Percentiles rank a stretch among this genome's conserved stretches.
phyloP scores from a whole-genome alignment of 2,797 vertebrate genomes.

The Tragopan temminckii region DNA sequence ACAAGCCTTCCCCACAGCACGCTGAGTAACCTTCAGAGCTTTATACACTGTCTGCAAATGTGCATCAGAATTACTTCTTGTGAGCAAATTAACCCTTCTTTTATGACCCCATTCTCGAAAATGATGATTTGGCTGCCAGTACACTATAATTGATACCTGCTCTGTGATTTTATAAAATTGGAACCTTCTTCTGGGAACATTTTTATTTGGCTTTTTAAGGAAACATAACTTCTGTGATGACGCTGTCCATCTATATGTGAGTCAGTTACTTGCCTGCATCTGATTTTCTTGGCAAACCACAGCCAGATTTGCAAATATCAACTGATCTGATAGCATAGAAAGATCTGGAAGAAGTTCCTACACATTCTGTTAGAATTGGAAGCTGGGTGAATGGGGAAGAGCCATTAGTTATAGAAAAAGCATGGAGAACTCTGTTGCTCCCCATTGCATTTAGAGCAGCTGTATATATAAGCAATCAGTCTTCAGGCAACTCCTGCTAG shows the following conservation, averaged over 20 bases:
- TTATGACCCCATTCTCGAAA: neutral
- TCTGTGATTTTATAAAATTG: constrained; percentile 16
- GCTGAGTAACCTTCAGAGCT: constrained; percentile 9
- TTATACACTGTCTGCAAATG: neutral
- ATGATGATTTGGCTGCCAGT: neutral
- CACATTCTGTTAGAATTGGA: neutral
- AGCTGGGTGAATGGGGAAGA: neutral
- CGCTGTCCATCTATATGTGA: neutral
- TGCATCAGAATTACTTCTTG: neutral
- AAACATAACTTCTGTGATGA: neutral
- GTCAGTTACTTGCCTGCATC: neutral
- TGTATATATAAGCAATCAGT: neutral
- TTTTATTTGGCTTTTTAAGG: constrained; percentile 18
- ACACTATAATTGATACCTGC: neutral
- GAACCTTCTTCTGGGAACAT: neutral
- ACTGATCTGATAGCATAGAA: neutral
- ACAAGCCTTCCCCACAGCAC: neutral
- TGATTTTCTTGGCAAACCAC: neutral
- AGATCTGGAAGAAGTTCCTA: constrained; percentile 16
- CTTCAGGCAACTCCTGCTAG: neutral
- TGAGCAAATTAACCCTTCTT: constrained; percentile 1
- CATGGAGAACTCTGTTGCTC: neutral
- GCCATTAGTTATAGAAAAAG: neutral
- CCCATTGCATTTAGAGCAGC: neutral
- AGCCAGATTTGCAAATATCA: constrained; percentile 11